These are phyloP conservation scores for Slavum lentiscoides DNA, from an alignment of 2,888 invertebrate species.

Conservation along the genomic window DNA sequence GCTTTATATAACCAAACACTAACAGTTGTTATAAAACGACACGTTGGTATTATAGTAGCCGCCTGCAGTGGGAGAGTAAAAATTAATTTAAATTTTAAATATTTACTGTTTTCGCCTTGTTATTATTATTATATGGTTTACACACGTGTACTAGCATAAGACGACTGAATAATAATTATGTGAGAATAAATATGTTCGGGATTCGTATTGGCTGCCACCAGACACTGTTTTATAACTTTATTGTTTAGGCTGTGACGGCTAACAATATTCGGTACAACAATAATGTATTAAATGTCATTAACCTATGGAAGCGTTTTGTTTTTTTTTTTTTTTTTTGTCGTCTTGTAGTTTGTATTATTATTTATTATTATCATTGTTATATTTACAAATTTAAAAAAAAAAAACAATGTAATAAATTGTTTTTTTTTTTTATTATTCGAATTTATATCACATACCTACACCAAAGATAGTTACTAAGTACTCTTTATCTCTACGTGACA, in stretches of 20 bases:
- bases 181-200: slow-evolving; percentile 25
- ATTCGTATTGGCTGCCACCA: slow-evolving; percentile 27
- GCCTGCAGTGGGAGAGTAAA: not conserved
- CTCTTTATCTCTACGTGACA: slow-evolving; percentile 19
- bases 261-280: slow-evolving; percentile 13
- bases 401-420: not conserved
- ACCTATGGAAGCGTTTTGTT: slow-evolving; percentile 20
- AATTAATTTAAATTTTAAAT: slow-evolving; percentile 7
- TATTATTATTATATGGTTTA: too few relatives aligned
- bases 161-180: slow-evolving; percentile 17
- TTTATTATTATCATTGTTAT: slow-evolving; percentile 1
- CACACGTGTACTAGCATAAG: not conserved
- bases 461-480: not conserved
- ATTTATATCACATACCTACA: not conserved
- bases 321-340: not conserved
- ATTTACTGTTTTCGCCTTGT: not conserved
- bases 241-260: slow-evolving; percentile 42
- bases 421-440: slow-evolving; percentile 8
- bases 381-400: slow-evolving; percentile 2
- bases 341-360: not conserved
- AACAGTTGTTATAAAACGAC: not conserved
- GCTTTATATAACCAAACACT: too few relatives aligned
- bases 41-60: not conserved
- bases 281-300: slow-evolving; percentile 43
- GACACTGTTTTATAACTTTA: slow-evolving; percentile 27